A percentile compares a stretch with the other conserved stretches of the same genome.
Conservation (phyloP, 2,888 invertebrate species). For the Clusia tigrina region DNA sequence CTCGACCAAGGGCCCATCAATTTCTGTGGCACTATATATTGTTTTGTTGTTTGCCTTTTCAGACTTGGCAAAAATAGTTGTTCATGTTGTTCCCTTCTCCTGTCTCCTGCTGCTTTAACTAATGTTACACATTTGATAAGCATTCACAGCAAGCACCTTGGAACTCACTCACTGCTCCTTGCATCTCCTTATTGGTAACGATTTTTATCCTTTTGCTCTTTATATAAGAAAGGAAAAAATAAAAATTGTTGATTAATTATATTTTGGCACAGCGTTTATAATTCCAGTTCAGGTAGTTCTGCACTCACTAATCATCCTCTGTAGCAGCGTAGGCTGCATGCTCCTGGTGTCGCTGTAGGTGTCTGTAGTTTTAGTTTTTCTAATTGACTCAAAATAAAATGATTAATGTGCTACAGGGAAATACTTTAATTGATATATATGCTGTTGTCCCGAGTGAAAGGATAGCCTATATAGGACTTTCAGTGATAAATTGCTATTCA, state of each 20-base stretch:
- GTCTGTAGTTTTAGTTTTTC: constrained; percentile 37
- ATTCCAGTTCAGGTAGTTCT: not conserved
- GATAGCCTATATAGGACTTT: too few relatives aligned
- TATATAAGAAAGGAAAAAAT: not conserved
- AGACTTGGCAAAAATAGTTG: too few relatives aligned
- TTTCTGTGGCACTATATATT: too few relatives aligned
- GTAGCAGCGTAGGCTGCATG: not conserved
- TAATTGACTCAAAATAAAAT: constrained; percentile 40
- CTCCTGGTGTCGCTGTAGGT: constrained; percentile 22
- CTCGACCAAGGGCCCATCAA: too few relatives aligned
- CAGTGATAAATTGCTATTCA: too few relatives aligned
- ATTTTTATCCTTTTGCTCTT: not conserved
- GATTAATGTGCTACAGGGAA: constrained; percentile 33
- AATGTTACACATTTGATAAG: constrained; percentile 6
- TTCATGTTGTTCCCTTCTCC: too few relatives aligned
- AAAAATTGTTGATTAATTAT: not conserved
- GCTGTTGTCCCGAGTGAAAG: too few relatives aligned
- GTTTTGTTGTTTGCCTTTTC: too few relatives aligned
- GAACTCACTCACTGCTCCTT: not conserved
- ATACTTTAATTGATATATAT: too few relatives aligned
- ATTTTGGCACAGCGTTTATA: not conserved
- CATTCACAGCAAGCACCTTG: not conserved
- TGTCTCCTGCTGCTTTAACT: constrained; percentile 1
- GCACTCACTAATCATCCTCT: not conserved
- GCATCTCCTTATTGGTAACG: not conserved